Evolutionary conservation across 2,797 vertebrate species (phyloP).

Genomic region (Eulemur albifrons): DNA sequence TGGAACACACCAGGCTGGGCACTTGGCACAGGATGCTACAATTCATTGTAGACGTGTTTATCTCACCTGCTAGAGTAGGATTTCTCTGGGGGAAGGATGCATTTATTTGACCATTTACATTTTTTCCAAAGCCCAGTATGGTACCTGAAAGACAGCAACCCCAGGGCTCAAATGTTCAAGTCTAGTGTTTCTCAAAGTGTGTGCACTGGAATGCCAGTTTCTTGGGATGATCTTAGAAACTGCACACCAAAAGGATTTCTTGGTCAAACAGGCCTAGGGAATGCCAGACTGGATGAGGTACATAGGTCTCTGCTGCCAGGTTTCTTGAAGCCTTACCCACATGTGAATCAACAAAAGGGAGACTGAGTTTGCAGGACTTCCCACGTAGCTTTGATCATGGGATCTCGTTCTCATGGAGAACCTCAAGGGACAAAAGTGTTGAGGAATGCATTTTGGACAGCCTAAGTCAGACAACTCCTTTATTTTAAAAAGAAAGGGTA

Average conservation of each 20-base stretch:
- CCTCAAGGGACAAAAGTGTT: neutral
- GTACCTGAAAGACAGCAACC: neutral
- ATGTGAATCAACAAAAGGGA: neutral
- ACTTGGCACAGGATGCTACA: neutral
- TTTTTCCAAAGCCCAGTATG: neutral
- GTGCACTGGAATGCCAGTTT: neutral
- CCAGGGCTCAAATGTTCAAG: neutral
- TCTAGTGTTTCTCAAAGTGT: neutral
- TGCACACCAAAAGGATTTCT: neutral
- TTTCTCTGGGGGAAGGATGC: neutral
- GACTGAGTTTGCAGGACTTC: rapidly evolving
- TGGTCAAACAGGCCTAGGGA: neutral
- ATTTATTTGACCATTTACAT: neutral
- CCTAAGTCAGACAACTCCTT: neutral
- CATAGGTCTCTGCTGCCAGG: neutral
- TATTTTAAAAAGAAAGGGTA: neutral
- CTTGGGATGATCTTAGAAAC: neutral
- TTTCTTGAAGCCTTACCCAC: neutral
- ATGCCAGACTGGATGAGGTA: neutral
- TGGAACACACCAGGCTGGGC: neutral
- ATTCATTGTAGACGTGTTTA: neutral
- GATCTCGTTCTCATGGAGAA: neutral
- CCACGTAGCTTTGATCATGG: neutral
- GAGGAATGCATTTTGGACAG: neutral
- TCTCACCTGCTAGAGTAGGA: neutral